Evolutionary conservation across 2,797 vertebrate species (phyloP), one percentile per base, ranked within the genome.

Genomic region (Eulemur coronatus): DNA sequence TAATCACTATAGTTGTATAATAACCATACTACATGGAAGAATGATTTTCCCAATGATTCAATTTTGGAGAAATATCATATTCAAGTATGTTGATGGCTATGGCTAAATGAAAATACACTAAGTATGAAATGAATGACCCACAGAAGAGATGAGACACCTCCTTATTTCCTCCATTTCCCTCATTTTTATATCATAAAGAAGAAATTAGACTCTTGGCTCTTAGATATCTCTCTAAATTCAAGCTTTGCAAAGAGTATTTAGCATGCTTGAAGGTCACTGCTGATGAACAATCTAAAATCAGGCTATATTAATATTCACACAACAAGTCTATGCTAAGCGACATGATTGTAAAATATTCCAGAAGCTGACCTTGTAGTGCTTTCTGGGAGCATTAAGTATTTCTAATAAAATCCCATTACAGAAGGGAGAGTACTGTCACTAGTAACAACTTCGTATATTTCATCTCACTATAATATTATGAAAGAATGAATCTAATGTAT

Each of bases 281-380:
- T 70, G 79, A 91, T 38, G 95, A 95, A 97, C 65, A 38, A 67
- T 41, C 89, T 79, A 89, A 38, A 76, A 96, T 97, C 94, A 26
- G 92, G 76, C 65, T 69, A 84, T 95, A 81, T 96, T 97, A 98
- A 91, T 97, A 97, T 57, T 98, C 97, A 95, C 12, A n/a, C 88
- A 78, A 3, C 95, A 89, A 89, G 61, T 65, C 70, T 95, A 95
- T 69, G 79, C 84, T 95, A 96, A 96, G 86, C 97, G 97, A 67
- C 93, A 95, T 11, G 67, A 97, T 91, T 97, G 76, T 92, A 93
- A 97, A 92, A 96, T 92, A 97, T 73, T 91, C 86, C 73, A 78
- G 93, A 93, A 96, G 84, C 76, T 78, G 72, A 78, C 72, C 46
- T 75, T 88, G 35, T 84, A 78, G 65, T 69, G 75, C 65, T 94